These are phyloP conservation scores for Branchinecta sandiegonensis DNA, from an alignment of 2,888 invertebrate species.

Conservation along the genomic window DNA sequence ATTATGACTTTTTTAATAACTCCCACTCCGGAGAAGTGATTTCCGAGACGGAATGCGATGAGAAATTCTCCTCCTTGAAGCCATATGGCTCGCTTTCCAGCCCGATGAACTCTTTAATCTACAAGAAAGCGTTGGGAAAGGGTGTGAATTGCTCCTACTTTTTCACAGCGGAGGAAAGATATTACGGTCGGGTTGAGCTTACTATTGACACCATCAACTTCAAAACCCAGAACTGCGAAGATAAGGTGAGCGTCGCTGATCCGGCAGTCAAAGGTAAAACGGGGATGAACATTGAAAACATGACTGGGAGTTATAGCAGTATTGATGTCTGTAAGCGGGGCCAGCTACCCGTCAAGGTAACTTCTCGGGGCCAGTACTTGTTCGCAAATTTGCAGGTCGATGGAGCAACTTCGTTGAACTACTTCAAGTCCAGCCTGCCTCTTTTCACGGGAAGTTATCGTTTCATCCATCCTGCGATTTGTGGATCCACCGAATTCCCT, in stretches of 20 bases:
- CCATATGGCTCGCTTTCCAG: conserved; percentile 57
- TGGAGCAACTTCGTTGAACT: conserved; percentile 59
- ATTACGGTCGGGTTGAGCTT: conserved; percentile 29
- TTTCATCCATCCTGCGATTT: conserved; percentile 57
- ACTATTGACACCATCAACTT: conserved; percentile 28
- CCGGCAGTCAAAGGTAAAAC: conserved; percentile 27
- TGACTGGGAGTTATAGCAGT: conserved; percentile 18
- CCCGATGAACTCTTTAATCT: conserved; percentile 71
- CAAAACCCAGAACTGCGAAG: conserved; percentile 26
- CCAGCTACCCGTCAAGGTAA: conserved; percentile 38
- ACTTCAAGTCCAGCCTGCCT: conserved; percentile 69
- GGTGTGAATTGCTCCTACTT: conserved; percentile 26
- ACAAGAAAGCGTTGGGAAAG: conserved; percentile 53
- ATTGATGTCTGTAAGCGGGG: conserved; percentile 21
- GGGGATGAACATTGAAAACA: conserved; percentile 26
- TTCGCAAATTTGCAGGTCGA: conserved; percentile 69
- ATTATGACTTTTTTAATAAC: conserved; percentile 85
- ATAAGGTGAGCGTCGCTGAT: conserved; percentile 26
- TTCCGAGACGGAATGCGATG: conserved; percentile 61
- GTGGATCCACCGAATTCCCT: conserved; percentile 28
- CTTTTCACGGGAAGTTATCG: conserved; percentile 74
- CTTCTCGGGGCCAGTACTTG: conserved; percentile 63
- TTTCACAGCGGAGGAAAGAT: conserved; percentile 25
- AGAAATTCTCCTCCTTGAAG: conserved; percentile 72
- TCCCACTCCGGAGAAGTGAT: conserved; percentile 71